Percentiles rank a stretch among this genome's conserved stretches.
These are phyloP conservation scores for Pteruthius melanotis DNA, from an alignment of 2,113 vertebrate species.

Conservation along the genomic window DNA sequence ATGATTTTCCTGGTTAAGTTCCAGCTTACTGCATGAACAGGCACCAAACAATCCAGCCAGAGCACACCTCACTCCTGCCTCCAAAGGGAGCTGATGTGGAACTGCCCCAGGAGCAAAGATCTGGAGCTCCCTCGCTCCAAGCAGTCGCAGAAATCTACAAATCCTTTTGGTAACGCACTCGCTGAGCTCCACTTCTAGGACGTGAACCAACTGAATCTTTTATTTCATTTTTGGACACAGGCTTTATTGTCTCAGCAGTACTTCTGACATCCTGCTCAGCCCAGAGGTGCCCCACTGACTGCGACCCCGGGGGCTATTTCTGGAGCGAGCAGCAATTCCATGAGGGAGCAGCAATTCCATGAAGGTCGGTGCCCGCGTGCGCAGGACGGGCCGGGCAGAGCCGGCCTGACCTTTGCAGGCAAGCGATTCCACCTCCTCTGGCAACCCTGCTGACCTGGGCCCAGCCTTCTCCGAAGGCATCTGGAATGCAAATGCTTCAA, in stretches of 20 bases:
- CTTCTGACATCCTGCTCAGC: background rate
- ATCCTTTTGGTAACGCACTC: background rate
- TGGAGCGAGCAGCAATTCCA: background rate
- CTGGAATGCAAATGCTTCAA: background rate
- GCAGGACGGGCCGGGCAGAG: background rate
- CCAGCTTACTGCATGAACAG: background rate
- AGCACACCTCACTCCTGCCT: background rate
- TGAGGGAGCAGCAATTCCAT: background rate
- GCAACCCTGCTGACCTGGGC: background rate
- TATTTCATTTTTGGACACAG: background rate
- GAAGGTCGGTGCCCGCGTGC: background rate
- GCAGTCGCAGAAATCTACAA: background rate
- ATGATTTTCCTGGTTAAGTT: background rate
- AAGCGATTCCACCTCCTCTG: background rate
- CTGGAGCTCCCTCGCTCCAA: background rate
- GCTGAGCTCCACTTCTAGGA: background rate
- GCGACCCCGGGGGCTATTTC: background rate
- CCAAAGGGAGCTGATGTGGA: background rate
- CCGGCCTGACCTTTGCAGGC: background rate
- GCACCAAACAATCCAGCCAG: background rate
- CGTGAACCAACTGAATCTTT: background rate
- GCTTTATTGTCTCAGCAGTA: background rate
- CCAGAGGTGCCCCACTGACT: background rate
- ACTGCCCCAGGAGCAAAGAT: background rate
- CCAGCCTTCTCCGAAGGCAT: background rate